A percentile compares a stretch with the other conserved stretches of the same genome.
phyloP scores from a whole-genome alignment of 2,888 invertebrate species.

The Labia minor region DNA sequence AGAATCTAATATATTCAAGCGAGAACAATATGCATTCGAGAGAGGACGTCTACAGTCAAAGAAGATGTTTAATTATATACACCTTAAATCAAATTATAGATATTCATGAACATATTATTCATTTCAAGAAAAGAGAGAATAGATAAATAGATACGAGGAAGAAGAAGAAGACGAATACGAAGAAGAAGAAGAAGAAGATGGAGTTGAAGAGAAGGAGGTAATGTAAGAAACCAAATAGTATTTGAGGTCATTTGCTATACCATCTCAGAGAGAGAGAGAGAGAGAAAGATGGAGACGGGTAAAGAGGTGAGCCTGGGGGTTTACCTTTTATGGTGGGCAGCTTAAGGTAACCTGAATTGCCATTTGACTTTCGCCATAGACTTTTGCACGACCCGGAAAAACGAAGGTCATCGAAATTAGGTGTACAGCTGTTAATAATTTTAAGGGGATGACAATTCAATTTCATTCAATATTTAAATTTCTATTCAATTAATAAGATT shows the following conservation, averaged over 20 bases:
- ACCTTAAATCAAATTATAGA: too few species aligned
- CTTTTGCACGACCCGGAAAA: slow-evolving; percentile 13
- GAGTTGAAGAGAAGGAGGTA: not conserved
- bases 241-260: not conserved
- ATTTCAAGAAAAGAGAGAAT: too few species aligned
- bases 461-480: too few species aligned
- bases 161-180: too few species aligned
- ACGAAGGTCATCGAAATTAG: not conserved
- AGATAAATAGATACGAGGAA: too few species aligned
- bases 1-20: not conserved
- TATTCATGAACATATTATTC: too few species aligned
- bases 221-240: not conserved
- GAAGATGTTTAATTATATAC: too few species aligned
- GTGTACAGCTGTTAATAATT: not conserved
- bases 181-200: too few species aligned
- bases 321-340: not conserved
- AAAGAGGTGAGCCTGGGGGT: not conserved
- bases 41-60: too few species aligned
- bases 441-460: not conserved
- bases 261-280: too few species aligned
- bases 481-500: too few species aligned
- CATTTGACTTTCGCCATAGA: not conserved
- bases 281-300: not conserved
- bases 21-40: not conserved
- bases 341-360: not conserved